A percentile compares a stretch with the other conserved stretches of the same genome.
phyloP scores from a whole-genome alignment of 2,797 vertebrate species.

The Dicrostonyx torquatus region DNA sequence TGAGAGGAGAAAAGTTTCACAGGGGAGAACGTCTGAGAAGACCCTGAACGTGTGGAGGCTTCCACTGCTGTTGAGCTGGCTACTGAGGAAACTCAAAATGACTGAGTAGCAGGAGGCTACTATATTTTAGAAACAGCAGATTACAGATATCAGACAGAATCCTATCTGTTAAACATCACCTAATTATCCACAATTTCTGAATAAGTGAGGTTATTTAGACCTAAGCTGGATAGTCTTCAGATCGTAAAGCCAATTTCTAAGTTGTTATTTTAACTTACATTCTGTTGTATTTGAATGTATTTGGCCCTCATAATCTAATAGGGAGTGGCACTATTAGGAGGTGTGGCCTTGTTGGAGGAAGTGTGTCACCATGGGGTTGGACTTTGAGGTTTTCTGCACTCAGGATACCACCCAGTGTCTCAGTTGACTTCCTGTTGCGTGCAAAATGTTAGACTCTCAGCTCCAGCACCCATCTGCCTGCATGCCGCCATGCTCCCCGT shows the following conservation, averaged over 20 bases:
- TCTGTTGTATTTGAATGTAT: neutral
- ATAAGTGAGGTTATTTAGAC: neutral
- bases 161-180: neutral
- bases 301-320: neutral
- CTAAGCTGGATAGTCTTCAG: slow-evolving; percentile 1
- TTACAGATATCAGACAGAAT: neutral
- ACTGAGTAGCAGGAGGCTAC: neutral
- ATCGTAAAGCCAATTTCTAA: neutral
- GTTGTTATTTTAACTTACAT: neutral
- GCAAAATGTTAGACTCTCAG: neutral
- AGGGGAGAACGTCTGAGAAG: neutral
- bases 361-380: neutral
- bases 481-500: neutral
- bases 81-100: neutral
- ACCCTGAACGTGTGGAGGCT: neutral
- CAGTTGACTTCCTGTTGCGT: neutral
- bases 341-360: neutral
- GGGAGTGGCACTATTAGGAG: neutral
- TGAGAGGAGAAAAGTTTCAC: neutral
- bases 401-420: neutral
- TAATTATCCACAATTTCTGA: neutral
- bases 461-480: neutral
- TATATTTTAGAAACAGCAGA: no score
- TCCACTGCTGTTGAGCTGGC: neutral
- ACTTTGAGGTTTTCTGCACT: neutral